Percentiles rank a stretch among this genome's conserved stretches.
These are phyloP conservation scores for Sebastiscus tertius DNA, from an alignment of 2,797 vertebrate species.

Conservation along the genomic window DNA sequence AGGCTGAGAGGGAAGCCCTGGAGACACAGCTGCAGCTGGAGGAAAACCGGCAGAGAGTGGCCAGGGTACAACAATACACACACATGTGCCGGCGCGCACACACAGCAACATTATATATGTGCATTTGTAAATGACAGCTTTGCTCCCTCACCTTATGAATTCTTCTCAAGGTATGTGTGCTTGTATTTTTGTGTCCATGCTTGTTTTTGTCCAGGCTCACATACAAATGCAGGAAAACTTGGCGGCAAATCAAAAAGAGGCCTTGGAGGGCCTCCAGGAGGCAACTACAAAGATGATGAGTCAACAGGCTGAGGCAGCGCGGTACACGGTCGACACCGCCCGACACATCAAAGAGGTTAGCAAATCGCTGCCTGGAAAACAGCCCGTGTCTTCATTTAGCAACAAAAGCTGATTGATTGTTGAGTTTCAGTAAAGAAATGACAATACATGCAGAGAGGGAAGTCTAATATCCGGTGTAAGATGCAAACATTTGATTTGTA, in stretches of 20 bases:
- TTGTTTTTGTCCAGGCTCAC: constrained; percentile 81
- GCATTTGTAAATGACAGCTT: constrained; percentile 2
- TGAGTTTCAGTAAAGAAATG: constrained; percentile 34
- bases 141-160: background rate
- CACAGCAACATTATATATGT: background rate
- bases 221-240: constrained; percentile 87
- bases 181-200: constrained; percentile 24
- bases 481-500: constrained; percentile 8
- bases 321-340: constrained; percentile 82
- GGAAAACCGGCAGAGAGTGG: constrained; percentile 88
- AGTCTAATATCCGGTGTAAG: background rate
- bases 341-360: constrained; percentile 89
- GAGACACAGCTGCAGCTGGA: constrained; percentile 90
- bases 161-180: background rate
- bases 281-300: constrained; percentile 85
- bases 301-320: constrained; percentile 87
- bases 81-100: background rate
- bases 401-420: constrained; percentile 49
- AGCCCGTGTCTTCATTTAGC: constrained; percentile 30
- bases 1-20: constrained; percentile 92
- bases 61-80: constrained; percentile 84
- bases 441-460: constrained; percentile 18
- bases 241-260: constrained; percentile 85
- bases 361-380: constrained; percentile 50
- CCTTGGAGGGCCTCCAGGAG: constrained; percentile 85